phyloP scores from a whole-genome alignment of 1,140 invertebrate genomes.

The Drosophila suzukii region DNA sequence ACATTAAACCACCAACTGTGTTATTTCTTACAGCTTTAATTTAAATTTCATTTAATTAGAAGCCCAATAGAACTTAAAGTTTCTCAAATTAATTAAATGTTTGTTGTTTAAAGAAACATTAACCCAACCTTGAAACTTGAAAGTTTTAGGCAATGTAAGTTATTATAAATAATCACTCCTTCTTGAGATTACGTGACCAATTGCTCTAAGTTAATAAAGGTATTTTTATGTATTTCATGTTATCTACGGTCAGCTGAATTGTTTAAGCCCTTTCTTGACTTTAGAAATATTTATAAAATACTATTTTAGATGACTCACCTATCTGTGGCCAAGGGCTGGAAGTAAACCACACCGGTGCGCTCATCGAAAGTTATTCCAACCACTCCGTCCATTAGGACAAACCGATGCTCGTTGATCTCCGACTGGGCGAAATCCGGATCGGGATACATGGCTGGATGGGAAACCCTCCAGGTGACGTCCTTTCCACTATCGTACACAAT shows the following conservation, averaged over 20 bases:
- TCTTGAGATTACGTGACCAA: background rate
- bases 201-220: background rate
- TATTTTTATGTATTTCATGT: background rate
- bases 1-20: background rate
- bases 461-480: slow-evolving; percentile 90
- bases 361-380: slow-evolving; percentile 91
- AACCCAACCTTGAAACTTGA: background rate
- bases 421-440: slow-evolving; percentile 91
- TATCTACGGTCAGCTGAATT: background rate
- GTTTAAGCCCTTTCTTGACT: no score
- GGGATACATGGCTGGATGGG: slow-evolving; percentile 92
- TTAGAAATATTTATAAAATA: no score
- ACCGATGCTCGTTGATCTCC: slow-evolving; percentile 87
- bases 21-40: background rate
- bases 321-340: slow-evolving; percentile 93
- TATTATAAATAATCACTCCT: background rate
- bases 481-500: slow-evolving; percentile 90
- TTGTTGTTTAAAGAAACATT: background rate
- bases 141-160: background rate
- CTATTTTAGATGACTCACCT: slow-evolving; percentile 83
- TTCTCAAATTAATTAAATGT: background rate
- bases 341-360: slow-evolving; percentile 88
- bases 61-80: background rate
- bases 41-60: background rate
- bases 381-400: slow-evolving; percentile 92